A percentile compares a stretch with the other conserved stretches of the same genome.
These are phyloP conservation scores for Oreotrochilus melanogaster DNA, from an alignment of 2,113 vertebrate species.

Conservation along the genomic window DNA sequence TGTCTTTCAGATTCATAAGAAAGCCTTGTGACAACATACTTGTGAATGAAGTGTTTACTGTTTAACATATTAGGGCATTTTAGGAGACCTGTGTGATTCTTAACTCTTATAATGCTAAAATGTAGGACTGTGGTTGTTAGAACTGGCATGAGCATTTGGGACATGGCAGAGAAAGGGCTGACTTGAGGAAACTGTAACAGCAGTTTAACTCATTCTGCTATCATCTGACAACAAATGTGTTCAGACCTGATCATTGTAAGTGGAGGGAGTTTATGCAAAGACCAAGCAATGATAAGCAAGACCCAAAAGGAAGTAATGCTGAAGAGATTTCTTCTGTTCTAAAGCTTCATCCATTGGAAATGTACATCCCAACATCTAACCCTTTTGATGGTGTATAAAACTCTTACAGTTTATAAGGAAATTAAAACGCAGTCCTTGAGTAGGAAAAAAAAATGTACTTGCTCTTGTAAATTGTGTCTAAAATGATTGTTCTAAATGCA, in stretches of 20 bases:
- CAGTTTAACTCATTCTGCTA: neutral
- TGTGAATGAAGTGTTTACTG: conserved; percentile 52
- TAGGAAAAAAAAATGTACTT: neutral
- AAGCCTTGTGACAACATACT: conserved; percentile 55
- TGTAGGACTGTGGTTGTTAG: neutral
- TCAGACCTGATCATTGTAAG: neutral
- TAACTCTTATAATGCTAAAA: conserved; percentile 13
- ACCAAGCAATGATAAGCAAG: neutral
- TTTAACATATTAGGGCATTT: conserved; percentile 41
- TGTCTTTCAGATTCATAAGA: conserved; percentile 50
- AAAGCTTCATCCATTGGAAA: neutral
- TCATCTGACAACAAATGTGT: neutral
- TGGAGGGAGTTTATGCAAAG: neutral
- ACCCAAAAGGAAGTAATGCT: neutral
- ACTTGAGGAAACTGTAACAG: neutral
- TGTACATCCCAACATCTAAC: neutral
- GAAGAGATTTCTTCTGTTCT: neutral
- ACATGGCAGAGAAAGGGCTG: neutral
- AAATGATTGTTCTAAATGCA: neutral
- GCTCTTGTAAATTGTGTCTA: neutral
- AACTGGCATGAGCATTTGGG: neutral
- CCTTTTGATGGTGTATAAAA: neutral
- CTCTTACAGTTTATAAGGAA: neutral
- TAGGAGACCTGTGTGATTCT: conserved; percentile 50
- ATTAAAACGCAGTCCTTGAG: neutral